phyloP scores from a whole-genome alignment of 37 sponge, comb jelly and placozoan genomes.

The Chondrosia reniformis region DNA sequence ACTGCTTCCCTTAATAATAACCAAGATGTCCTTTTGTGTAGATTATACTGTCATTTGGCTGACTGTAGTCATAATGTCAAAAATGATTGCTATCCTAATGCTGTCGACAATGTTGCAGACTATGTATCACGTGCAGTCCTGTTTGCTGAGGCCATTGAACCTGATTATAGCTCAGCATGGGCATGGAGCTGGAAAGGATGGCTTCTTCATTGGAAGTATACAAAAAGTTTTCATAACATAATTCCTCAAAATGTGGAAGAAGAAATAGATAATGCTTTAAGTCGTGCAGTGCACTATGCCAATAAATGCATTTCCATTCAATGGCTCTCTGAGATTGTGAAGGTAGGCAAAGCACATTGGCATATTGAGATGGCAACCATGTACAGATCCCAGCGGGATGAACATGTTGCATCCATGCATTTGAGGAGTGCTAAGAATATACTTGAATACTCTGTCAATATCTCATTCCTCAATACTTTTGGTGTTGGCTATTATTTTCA shows the following conservation, averaged over 20 bases:
- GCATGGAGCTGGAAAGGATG: neutral
- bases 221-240: neutral
- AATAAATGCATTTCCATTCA: neutral
- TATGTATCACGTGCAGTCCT: neutral
- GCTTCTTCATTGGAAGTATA: neutral
- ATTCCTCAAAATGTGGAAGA: neutral
- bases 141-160: neutral
- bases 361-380: neutral
- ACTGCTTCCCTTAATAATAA: neutral
- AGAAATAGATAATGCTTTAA: neutral
- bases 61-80: no score
- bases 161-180: conserved; percentile 1
- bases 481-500: neutral
- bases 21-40: neutral
- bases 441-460: neutral
- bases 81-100: neutral
- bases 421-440: neutral
- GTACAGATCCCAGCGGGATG: neutral
- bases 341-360: neutral
- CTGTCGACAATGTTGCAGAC: neutral
- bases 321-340: neutral
- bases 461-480: neutral
- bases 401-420: neutral
- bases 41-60: neutral
- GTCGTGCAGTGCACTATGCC: neutral